Base-by-base conservation (phyloP, 92 coral and sea anemone species). In the Virgularia gustaviana region DNA sequence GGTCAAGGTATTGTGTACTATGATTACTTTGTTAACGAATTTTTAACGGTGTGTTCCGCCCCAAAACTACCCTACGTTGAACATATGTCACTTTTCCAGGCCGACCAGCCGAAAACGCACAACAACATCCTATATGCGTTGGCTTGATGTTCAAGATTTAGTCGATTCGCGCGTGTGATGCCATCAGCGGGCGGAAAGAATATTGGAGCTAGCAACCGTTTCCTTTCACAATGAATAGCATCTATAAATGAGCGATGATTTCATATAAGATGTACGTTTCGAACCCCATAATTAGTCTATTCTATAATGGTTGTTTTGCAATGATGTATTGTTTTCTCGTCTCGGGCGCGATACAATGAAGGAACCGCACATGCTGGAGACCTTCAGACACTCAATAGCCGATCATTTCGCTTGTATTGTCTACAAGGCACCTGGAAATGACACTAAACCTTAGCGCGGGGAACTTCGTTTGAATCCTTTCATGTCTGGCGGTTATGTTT, bases 221-320 rank as follows among this genome's bases (percentile, higher is more conserved):
- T 68, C 51, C 75, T 61, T 68, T 68, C 20, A 39, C 12, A 31
- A 20, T 34, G 45, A 68, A 66, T 45, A 22, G n/a, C 18, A 51
- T 53, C 75, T 68, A 68, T 25, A 68, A 68, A 68, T 51, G 62
- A 68, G 32, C 4, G 44, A 33, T 68, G 75, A 68, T 68, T 68
- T 68, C 75, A 68, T 49, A 20, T 34, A 45, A 49, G 2, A n/a
- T 31, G 32, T 61, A 23, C 61, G 24, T 41, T 12, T 52, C 30
- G 3, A 52, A 52, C 28, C 30, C 22, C 28, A 28, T 22, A 28
- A 52, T 52, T 22, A 52, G 31, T 22, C 28, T 9, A 33, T 15
- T 22, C 28, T 52, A 22, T 12, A 15, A 15, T 33, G 58, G 28
- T 52, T 52, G 58, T 52, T 35, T 23, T 47, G 37, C 35, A n/a